Evolutionary conservation across 2,113 vertebrate species (phyloP), one percentile per base, ranked within the genome.

Genomic region (Fulica atra): DNA sequence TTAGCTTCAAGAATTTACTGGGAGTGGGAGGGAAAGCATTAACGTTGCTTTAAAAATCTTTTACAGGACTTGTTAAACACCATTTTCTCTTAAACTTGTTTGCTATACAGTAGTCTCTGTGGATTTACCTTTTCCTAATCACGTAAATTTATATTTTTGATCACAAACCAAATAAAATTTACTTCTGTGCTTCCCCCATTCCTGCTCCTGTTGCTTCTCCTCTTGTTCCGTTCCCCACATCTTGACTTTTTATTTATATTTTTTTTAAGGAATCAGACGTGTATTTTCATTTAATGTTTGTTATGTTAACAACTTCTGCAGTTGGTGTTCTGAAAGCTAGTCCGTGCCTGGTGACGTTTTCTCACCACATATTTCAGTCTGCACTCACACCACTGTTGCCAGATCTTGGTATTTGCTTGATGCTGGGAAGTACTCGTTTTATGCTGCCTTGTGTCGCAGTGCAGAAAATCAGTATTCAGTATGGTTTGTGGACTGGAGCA

Each of bases 271-370:
- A 85, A 77, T 69, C 36, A 25, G 42, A 68, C 7, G 9, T 69
- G 28, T 56, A 66, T 86, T 83, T 93, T 92, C 36, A 44, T 35
- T 70, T 93, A 74, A 21, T 1, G 1, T 20, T 70, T 89, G 20
- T 72, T 88, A 25, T 7, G 5, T 77, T 88, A 51, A 60, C 59
- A 85, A 63, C 40, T 92, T 44, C 31, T 85, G 61, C 44, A 65
- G 17, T 59, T 51, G 31, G n/a, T 89, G 42, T 82, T 94, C 71
- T 54, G 59, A 80, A 77, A 93, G 36, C 26, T 61, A 59, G 16
- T 91, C 82, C 87, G 38, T 91, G 73, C 89, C 50, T 82, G 36
- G 44, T 87, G n/a, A 77, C 70, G n/a, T 31, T 81, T 95, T 95
- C 77, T 95, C 74, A 63, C 59, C 59, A 85, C 44, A 38, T 85